Percentiles rank a stretch among this genome's conserved stretches.
phyloP scores from a whole-genome alignment of 2,797 vertebrate genomes.

The Neomorphus geoffroyi region DNA sequence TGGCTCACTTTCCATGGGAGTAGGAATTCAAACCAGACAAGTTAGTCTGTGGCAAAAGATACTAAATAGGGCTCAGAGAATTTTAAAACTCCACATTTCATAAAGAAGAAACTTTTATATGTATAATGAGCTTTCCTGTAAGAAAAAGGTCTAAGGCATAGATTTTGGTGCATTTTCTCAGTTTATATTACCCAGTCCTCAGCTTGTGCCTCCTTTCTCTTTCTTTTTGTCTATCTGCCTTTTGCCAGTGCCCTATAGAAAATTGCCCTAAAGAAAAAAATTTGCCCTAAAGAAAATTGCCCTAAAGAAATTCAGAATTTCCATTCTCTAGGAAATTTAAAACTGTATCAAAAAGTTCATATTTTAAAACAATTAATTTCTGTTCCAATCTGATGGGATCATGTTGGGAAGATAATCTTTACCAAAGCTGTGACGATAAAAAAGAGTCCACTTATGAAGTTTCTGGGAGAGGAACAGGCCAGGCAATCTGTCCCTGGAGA shows the following conservation, averaged over 20 bases:
- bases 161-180: not conserved
- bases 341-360: not conserved
- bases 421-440: not conserved
- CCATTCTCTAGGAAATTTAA: not conserved
- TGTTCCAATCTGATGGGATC: not conserved
- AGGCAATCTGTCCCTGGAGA: not conserved
- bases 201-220: not conserved
- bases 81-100: not conserved
- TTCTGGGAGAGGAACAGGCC: not conserved
- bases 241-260: not conserved
- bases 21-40: slow-evolving; percentile 25
- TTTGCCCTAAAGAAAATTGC: too few relatives aligned
- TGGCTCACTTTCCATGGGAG: slow-evolving; percentile 33
- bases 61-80: slow-evolving; percentile 16
- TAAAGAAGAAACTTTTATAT: not conserved
- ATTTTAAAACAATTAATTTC: not conserved
- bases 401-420: not conserved
- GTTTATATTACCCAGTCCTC: not conserved
- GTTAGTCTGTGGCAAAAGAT: not conserved
- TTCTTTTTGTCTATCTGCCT: not conserved
- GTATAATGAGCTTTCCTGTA: not conserved
- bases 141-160: not conserved
- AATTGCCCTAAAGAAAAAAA: too few relatives aligned
- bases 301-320: not conserved
- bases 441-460: not conserved